Evolutionary conservation across 2,888 invertebrate species (phyloP), one percentile per base, ranked within the genome.

Genomic region (Lottia scabra): DNA sequence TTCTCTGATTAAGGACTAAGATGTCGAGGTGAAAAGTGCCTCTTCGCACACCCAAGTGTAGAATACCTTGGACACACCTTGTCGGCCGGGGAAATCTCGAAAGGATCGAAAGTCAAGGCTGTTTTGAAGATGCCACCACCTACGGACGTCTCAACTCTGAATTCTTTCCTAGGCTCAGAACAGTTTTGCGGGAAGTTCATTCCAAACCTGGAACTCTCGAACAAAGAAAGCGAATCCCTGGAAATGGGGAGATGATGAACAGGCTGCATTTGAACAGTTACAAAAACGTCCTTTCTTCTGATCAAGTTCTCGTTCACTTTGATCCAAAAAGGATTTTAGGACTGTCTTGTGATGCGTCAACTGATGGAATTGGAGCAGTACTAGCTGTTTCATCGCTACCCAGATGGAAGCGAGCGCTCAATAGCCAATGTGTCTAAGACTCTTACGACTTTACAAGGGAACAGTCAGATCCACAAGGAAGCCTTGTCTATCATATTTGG

Each of bases 301-400:
- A 38, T 10, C 38, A 38, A 38, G 38, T 38, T 6, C 64, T 74
- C 1, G 74, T 72, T 13, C 74, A 76, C 66, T 76, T 76, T 30
- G 65, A 76, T 48, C 46, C 74, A 26, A 4, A 68, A 3, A 46
- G 64, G 16, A 62, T 63, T 15, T n/a, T 75, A 10, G 75, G 70
- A 26, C 62, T 76, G 26, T 69, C 76, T 26, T 77, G 77, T 30
- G 74, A 77, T 68, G 77, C 77, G 16, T 77, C 77, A n/a, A 44
- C 67, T 2, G 77, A 77, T 44, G 76, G 72, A 45, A 27, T 78
- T 15, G 75, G 78, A 38, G 73, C 68, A 19, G 74, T 78, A n/a
- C n/a, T n/a, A n/a, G 1, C 66, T 77, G 56, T 73, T 76, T 63
- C 75, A 77, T 62, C 44, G 72, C 15, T 71, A 68, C 38, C 70